Conservation (phyloP, 53 echinoderm and acorn worm species). For the Pentamera pediparva region DNA sequence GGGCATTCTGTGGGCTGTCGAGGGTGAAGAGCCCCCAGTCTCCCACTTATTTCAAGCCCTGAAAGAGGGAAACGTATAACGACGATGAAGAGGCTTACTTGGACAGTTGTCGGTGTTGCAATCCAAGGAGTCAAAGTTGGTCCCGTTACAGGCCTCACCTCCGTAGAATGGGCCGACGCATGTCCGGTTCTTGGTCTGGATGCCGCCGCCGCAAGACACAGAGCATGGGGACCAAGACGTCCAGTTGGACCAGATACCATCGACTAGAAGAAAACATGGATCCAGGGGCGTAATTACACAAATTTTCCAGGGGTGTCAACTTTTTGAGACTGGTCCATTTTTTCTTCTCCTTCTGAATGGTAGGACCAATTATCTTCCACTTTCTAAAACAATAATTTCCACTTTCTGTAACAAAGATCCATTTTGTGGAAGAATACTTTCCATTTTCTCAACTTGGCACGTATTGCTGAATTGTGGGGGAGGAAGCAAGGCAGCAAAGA, state of each 20-base stretch:
- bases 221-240: slow-evolving; percentile 58
- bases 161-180: slow-evolving; percentile 68
- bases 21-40: no score
- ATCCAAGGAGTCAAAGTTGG: slow-evolving; percentile 11
- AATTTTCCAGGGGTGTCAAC: background rate
- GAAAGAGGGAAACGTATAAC: no score
- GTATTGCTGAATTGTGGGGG: no score
- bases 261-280: slow-evolving; percentile 41
- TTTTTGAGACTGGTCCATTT: background rate
- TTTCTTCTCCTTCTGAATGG: background rate
- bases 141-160: slow-evolving; percentile 52
- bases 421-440: no score
- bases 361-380: no score
- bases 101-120: slow-evolving; percentile 65
- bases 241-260: slow-evolving; percentile 69
- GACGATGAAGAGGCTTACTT: slow-evolving; percentile 51
- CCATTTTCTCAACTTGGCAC: no score
- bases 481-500: no score
- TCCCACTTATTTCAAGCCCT: no score
- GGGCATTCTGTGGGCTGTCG: no score
- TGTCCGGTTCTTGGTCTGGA: slow-evolving; percentile 49
- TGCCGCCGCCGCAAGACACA: slow-evolving; percentile 67
- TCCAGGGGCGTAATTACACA: background rate
- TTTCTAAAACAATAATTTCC: no score
- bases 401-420: no score